Conservation (phyloP, 2,888 invertebrate genomes). For the Noctua janthina region DNA sequence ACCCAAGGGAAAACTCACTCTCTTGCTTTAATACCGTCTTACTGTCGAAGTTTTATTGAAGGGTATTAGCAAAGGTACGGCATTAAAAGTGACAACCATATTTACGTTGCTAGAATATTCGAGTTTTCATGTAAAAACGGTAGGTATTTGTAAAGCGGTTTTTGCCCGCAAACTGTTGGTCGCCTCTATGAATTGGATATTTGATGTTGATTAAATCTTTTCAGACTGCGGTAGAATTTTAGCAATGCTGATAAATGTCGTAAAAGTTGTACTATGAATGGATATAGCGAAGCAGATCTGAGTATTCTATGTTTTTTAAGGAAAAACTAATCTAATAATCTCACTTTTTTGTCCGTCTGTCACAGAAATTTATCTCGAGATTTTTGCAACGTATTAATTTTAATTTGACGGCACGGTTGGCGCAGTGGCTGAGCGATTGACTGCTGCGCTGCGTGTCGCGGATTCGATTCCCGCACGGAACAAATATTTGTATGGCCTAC, state of each 20-base stretch:
- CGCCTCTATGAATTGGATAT: slow-evolving; percentile 55
- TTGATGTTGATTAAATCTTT: slow-evolving; percentile 37
- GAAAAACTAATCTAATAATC: background rate
- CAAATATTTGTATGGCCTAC: too few species aligned
- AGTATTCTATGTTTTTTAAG: background rate
- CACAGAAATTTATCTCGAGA: background rate
- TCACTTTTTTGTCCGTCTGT: background rate
- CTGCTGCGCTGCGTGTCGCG: too few species aligned
- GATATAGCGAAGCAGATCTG: background rate
- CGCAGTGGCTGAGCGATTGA: too few species aligned
- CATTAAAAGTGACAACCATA: slow-evolving; percentile 50
- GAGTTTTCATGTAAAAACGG: slow-evolving; percentile 39
- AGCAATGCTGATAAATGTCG: background rate
- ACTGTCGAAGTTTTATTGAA: slow-evolving; percentile 33
- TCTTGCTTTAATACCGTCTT: slow-evolving; percentile 41
- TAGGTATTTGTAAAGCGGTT: slow-evolving; percentile 41
- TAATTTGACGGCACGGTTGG: too few species aligned
- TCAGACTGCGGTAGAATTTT: background rate
- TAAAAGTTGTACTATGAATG: background rate
- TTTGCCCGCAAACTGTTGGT: slow-evolving; percentile 47
- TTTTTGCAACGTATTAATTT: background rate
- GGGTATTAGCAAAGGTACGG: slow-evolving; percentile 28
- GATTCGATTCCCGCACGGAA: too few species aligned
- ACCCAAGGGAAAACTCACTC: slow-evolving; percentile 31
- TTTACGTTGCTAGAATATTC: slow-evolving; percentile 54